Base-by-base conservation (phyloP, 2,797 vertebrate genomes). In the Craterocephalus amniculus region DNA sequence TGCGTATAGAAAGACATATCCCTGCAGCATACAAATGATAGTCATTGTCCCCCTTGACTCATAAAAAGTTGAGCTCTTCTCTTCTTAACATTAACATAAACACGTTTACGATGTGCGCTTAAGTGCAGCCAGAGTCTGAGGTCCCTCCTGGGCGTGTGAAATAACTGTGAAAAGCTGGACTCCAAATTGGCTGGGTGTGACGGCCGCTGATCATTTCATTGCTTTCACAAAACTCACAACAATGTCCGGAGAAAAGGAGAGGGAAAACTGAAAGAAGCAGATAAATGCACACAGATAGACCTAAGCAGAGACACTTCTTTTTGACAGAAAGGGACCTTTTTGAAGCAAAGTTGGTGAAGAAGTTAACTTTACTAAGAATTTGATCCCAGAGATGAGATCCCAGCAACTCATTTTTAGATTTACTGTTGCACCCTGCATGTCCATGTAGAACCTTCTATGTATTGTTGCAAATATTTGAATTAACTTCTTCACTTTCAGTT, bases 61-160 rank as follows among this genome's bases (percentile, higher is more conserved):
- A 58, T 64, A 65, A 79, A 76, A 74, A 56, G 56, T 60, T 57
- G n/a, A 32, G 52, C 68, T 77, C 51, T 74, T 84, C 79, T 63
- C 64, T 68, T 70, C 52, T 67, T 63, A 67, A 32, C 48, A 43
- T 77, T 60, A 76, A 86, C 72, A 82, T 63, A 76, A 80, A 79
- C 43, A 67, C 70, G 67, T 74, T 78, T 70, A 72, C 35, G 76
- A 79, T 36, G 65, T 26, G 34, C 57, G 71, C 69, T 58, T 60
- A 75, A 76, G 76, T 87, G 78, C 51, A 66, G 55, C 60, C 29
- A 20, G 70, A 79, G 69, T 60, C 56, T 4, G 72, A 71, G 84
- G 80, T 88, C 81, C 73, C 70, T 75, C 57, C 27, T n/a, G 78
- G 78, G 74, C 84, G 70, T 91, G 85, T 85, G 85, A 89, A 90